phyloP scores from a whole-genome alignment of 2,113 vertebrate species.

The Ceyx melanurus region DNA sequence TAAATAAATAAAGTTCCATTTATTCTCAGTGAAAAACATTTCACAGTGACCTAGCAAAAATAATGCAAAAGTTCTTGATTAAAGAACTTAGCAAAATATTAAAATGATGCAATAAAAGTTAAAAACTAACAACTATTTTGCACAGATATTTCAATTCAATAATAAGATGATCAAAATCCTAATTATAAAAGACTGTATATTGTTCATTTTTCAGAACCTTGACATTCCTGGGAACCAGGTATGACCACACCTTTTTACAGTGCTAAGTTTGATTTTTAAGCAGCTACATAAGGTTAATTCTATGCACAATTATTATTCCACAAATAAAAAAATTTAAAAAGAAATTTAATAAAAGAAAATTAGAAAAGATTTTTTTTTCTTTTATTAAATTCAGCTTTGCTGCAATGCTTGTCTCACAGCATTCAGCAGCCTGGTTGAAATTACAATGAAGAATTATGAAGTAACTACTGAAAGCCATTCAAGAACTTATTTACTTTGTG shows the following conservation, averaged over 20 bases:
- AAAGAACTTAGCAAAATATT: background rate
- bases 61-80: background rate
- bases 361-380: too few species aligned
- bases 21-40: constrained; percentile 8
- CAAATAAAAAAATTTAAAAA: background rate
- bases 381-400: background rate
- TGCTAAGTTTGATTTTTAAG: background rate
- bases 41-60: constrained; percentile 35
- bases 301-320: background rate
- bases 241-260: background rate
- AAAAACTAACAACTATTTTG: background rate
- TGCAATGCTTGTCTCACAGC: background rate
- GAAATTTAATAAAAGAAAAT: too few species aligned
- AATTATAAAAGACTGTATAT: background rate
- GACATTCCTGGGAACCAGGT: background rate
- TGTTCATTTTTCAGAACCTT: background rate
- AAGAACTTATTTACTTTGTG: background rate
- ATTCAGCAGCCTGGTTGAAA: background rate
- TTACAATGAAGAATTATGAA: background rate
- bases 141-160: background rate
- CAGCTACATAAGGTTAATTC: background rate
- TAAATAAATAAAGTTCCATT: background rate
- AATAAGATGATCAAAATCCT: background rate
- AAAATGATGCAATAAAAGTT: background rate
- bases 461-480: background rate